Conservation (phyloP, 92 coral and sea anemone species). For the Epizoanthus illoricatus region DNA sequence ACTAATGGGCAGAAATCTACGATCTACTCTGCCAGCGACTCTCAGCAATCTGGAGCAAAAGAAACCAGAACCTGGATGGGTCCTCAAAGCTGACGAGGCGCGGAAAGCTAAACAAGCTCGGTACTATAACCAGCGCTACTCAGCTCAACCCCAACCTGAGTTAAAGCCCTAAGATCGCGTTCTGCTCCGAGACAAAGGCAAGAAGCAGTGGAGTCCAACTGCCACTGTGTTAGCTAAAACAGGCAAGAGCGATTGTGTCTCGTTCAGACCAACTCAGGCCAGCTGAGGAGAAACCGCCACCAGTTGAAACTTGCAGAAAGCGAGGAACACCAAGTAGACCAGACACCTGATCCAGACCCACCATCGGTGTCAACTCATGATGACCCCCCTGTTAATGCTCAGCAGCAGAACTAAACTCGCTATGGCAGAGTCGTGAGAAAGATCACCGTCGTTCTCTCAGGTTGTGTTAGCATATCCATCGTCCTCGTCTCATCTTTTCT, state of each 20-base stretch:
- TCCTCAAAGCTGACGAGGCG: constrained; percentile 8
- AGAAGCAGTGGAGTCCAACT: constrained; percentile 40
- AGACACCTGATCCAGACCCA: background rate
- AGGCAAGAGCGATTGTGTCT: constrained; percentile 23
- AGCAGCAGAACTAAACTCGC: background rate
- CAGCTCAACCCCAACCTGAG: constrained; percentile 12
- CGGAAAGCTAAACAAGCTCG: constrained; percentile 24
- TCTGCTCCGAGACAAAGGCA: background rate
- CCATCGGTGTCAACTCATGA: too few relatives aligned
- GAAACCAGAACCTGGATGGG: background rate
- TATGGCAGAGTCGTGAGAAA: background rate
- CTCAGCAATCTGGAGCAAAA: constrained; percentile 6
- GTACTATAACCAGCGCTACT: constrained; percentile 1
- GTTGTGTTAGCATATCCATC: too few relatives aligned
- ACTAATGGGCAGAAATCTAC: constrained; percentile 12
- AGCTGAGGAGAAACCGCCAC: constrained; percentile 32
- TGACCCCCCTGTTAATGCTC: background rate
- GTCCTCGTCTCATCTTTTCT: too few relatives aligned
- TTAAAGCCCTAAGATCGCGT: too few relatives aligned
- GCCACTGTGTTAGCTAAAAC: background rate
- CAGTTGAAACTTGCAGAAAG: background rate
- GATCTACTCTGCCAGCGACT: constrained; percentile 24
- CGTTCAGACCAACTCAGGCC: constrained; percentile 10
- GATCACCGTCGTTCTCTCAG: too few relatives aligned
- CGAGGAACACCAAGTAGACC: background rate